A percentile compares a stretch with the other conserved stretches of the same genome.
Evolutionary conservation across 2,888 invertebrate genomes (phyloP).

Genomic region (Scaptomyza parva): DNA sequence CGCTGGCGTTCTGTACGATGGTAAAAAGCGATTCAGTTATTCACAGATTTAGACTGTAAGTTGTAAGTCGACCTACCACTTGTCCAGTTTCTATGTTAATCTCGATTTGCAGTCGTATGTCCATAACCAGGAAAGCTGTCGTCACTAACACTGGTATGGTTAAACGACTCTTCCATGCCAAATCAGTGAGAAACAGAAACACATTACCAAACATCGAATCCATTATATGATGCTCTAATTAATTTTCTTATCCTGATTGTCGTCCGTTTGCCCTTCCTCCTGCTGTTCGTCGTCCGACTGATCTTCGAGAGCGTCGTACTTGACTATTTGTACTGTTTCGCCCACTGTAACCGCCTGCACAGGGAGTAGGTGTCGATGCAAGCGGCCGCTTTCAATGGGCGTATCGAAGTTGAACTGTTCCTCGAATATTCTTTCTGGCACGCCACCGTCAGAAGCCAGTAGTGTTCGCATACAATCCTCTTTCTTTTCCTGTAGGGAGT

Average conservation of each 20-base stretch:
- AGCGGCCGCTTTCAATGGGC: slow-evolving; percentile 83
- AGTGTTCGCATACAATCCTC: slow-evolving; percentile 86
- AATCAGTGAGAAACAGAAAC: slow-evolving; percentile 88
- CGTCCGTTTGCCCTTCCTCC: slow-evolving; percentile 10
- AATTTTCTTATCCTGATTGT: slow-evolving; percentile 4
- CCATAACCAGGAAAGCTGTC: slow-evolving; percentile 88
- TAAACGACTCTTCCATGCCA: slow-evolving; percentile 90
- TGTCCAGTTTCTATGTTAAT: slow-evolving; percentile 87
- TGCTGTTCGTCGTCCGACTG: slow-evolving; percentile 46
- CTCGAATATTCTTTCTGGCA: slow-evolving; percentile 51
- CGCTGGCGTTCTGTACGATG: slow-evolving; percentile 76
- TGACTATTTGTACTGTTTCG: slow-evolving; percentile 86
- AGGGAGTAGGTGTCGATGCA: slow-evolving; percentile 85
- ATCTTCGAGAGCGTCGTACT: slow-evolving; percentile 86
- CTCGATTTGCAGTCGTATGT: slow-evolving; percentile 89
- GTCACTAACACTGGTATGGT: slow-evolving; percentile 89
- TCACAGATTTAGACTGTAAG: neutral
- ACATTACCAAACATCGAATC: slow-evolving; percentile 85
- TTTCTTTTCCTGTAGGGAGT: slow-evolving; percentile 85
- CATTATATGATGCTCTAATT: slow-evolving; percentile 69
- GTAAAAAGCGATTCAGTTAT: neutral
- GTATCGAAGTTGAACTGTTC: slow-evolving; percentile 83
- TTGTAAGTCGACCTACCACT: slow-evolving; percentile 59
- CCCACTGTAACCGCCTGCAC: slow-evolving; percentile 86
- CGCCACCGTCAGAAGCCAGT: slow-evolving; percentile 77